Base-by-base conservation (phyloP, 2,113 vertebrate genomes). In the Oriolus oriolus region DNA sequence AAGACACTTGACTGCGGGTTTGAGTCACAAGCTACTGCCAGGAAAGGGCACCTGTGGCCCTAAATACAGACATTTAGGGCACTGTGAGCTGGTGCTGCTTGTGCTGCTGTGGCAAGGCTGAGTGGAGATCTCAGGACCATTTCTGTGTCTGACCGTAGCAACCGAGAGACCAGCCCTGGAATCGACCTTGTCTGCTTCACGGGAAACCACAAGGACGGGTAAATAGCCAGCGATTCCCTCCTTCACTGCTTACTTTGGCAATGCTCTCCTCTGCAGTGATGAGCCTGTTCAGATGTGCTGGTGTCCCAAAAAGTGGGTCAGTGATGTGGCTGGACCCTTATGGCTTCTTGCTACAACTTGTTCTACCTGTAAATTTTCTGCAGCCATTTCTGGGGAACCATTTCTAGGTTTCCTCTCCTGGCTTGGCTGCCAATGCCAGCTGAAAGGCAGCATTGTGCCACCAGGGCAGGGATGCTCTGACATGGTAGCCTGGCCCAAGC, bases 1-100 rank as follows among this genome's bases (percentile, higher is more conserved):
- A 61, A 35, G 47, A 19, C 0, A 2, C 4, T 15, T 61, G 35
- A 10, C 13, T n/a, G 11, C 0, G 2, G 37, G 13, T 56, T 52
- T 39, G 31, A 60, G n/a, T 44, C 39, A 20, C 2, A 10, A 65
- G 30, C 11, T 16, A 2, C 3, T 77, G 31, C 8, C 44, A 68
- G 75, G 13, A 71, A 14, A 85, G 75, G 28, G 33, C 6, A 31
- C 0, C 0, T 11, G 5, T 73, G 41, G 4, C 10, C 19, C 26
- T 69, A 27, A 64, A 20, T 5, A 13, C 1, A 6, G 35, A 42
- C 16, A 8, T 47, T 1, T 23, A 26, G 39, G 33, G 20, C 10
- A 4, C 7, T 80, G 68, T 23, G 52, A 65, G 15, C 22, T 11
- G 4, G 16, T 31, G 56, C 30, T 74, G 54, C 80, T 60, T 37